Evolutionary conservation across 2,113 vertebrate genomes (phyloP).

Genomic region (Forbesichthys agassizii): DNA sequence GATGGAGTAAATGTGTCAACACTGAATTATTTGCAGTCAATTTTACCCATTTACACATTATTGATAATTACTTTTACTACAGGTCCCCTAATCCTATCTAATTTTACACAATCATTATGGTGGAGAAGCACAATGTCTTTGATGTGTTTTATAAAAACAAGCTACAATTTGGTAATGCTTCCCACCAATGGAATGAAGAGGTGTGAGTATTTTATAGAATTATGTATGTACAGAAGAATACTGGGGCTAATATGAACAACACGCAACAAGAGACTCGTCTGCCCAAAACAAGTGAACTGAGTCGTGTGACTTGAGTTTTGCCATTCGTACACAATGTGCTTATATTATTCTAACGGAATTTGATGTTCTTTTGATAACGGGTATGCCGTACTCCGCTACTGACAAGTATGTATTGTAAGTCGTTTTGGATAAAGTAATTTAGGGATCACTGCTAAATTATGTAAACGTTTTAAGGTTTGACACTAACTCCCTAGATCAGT

Average conservation of each 20-base stretch:
- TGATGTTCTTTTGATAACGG: no score
- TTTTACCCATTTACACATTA: conserved; percentile 67
- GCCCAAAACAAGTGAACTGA: no score
- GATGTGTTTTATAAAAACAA: conserved; percentile 59
- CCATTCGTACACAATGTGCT: no score
- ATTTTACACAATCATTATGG: conserved; percentile 58
- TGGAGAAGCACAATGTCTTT: conserved; percentile 51
- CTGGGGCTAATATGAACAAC: not conserved
- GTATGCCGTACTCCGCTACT: no score
- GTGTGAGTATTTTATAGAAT: conserved; percentile 28
- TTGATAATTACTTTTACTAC: conserved; percentile 60
- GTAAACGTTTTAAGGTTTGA: no score
- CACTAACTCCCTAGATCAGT: no score
- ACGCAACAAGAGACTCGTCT: no score
- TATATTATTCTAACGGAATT: no score
- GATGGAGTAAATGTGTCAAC: conserved; percentile 57
- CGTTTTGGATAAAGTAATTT: no score
- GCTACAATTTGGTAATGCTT: conserved; percentile 52
- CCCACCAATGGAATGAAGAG: conserved; percentile 55
- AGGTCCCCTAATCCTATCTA: conserved; percentile 65
- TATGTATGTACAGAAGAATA: conserved; percentile 8
- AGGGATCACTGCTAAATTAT: no score
- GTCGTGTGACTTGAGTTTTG: no score
- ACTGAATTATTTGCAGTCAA: conserved; percentile 54
- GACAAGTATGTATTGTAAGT: no score